phyloP scores from a whole-genome alignment of 2,797 vertebrate genomes.

The Sciurus carolinensis region DNA sequence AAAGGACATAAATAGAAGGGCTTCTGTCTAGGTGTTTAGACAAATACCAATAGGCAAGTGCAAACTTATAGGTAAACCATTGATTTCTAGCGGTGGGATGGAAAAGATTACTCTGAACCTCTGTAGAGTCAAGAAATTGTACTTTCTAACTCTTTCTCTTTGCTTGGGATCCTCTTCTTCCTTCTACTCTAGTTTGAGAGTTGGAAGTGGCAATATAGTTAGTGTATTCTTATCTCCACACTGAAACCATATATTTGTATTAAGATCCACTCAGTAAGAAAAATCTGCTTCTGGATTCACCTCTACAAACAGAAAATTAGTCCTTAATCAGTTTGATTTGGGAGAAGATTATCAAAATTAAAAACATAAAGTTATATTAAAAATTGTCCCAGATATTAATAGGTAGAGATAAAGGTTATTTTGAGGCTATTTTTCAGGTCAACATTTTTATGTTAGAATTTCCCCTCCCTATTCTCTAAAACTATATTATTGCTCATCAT shows the following conservation, averaged over 20 bases:
- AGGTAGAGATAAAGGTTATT: conserved; percentile 45
- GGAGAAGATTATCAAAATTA: neutral
- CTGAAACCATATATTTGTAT: conserved; percentile 33
- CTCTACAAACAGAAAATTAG: conserved; percentile 55
- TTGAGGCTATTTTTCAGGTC: conserved; percentile 47
- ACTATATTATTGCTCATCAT: neutral
- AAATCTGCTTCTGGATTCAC: conserved; percentile 45
- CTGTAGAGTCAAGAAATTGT: neutral
- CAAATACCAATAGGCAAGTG: neutral
- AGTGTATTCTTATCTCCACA: neutral
- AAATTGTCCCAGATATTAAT: conserved; percentile 46
- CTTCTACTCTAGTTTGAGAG: neutral
- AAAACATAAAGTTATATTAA: conserved; percentile 67
- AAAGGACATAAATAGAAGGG: neutral
- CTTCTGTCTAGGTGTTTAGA: neutral
- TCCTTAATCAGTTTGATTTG: conserved; percentile 61
- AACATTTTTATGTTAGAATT: conserved; percentile 37
- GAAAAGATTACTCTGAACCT: neutral
- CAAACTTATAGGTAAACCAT: conserved; percentile 22
- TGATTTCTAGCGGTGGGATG: neutral
- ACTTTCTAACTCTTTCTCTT: conserved; percentile 21
- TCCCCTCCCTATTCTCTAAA: neutral
- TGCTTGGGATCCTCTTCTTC: neutral
- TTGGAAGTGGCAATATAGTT: neutral
- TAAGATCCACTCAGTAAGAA: conserved; percentile 14